These are phyloP conservation scores for Caradrina clavipalpis DNA, from an alignment of 2,888 invertebrate species.

Conservation along the genomic window DNA sequence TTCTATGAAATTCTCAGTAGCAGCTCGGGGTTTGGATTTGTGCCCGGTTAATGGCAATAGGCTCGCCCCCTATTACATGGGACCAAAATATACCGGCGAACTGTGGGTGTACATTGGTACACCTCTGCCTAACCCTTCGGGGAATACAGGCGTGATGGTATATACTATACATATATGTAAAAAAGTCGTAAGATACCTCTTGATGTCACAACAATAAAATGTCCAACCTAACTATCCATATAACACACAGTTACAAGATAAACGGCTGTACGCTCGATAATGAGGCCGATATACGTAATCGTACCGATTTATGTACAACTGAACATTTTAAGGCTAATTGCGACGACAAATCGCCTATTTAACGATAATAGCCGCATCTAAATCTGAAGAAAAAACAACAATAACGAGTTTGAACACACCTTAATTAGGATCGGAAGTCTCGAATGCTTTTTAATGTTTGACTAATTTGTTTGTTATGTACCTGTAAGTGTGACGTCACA, in stretches of 20 bases:
- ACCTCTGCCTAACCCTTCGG: too few species aligned
- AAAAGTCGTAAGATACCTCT: not conserved
- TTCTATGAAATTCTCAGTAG: too few species aligned
- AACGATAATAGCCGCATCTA: conserved; percentile 83
- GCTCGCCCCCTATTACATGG: too few species aligned
- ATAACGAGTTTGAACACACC: conserved; percentile 75
- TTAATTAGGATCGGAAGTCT: conserved; percentile 87
- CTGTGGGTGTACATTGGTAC: too few species aligned
- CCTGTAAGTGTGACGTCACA: conserved; percentile 56
- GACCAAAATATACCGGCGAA: too few species aligned
- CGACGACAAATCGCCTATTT: conserved; percentile 80
- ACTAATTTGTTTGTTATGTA: conserved; percentile 83
- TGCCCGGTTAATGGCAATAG: too few species aligned
- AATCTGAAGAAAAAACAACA: conserved; percentile 76
- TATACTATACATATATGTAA: too few species aligned
- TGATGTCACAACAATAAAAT: conserved; percentile 36
- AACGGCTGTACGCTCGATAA: conserved; percentile 59
- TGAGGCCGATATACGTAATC: conserved; percentile 72
- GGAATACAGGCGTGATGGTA: too few species aligned
- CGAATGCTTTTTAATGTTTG: conserved; percentile 82
- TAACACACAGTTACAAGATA: conserved; percentile 51
- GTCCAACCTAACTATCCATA: conserved; percentile 27
- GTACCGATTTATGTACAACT: conserved; percentile 77
- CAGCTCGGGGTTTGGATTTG: too few species aligned
- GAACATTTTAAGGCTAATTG: conserved; percentile 85